Evolutionary conservation across 1,140 invertebrate species (phyloP).

Genomic region (Drosophila orosa): DNA sequence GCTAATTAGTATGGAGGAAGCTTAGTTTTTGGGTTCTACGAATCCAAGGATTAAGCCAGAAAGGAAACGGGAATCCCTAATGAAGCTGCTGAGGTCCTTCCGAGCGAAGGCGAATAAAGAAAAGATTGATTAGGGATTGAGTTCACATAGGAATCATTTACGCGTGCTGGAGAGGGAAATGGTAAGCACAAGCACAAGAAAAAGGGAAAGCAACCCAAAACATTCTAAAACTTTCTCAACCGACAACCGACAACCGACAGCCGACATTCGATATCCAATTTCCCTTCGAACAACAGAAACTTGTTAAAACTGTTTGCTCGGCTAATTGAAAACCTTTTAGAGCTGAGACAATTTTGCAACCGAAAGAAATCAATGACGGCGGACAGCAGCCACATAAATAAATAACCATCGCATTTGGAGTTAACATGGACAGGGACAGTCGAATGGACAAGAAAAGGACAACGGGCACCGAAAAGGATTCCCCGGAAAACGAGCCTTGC

Average conservation of each 20-base stretch:
- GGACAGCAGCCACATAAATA: constrained; percentile 53
- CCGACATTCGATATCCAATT: constrained; percentile 48
- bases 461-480: constrained; percentile 31
- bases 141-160: constrained; percentile 21
- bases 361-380: constrained; percentile 30
- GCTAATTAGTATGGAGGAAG: constrained; percentile 57
- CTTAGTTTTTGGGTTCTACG: constrained; percentile 50
- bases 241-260: constrained; percentile 10
- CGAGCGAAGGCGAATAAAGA: constrained; percentile 18
- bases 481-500: constrained; percentile 51
- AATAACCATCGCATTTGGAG: constrained; percentile 52
- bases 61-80: constrained; percentile 40
- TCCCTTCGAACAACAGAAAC: constrained; percentile 44
- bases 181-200: neutral
- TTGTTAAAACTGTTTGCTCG: constrained; percentile 56
- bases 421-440: constrained; percentile 34
- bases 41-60: constrained; percentile 17
- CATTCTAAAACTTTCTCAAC: constrained; percentile 24
- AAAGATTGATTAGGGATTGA: constrained; percentile 47
- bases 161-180: neutral
- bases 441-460: constrained; percentile 49
- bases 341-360: constrained; percentile 51
- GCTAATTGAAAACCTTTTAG: constrained; percentile 63
- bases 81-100: constrained; percentile 37
- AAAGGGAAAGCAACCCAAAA: constrained; percentile 5